phyloP scores from a whole-genome alignment of 1,140 invertebrate genomes.

The Magallana gigas region DNA sequence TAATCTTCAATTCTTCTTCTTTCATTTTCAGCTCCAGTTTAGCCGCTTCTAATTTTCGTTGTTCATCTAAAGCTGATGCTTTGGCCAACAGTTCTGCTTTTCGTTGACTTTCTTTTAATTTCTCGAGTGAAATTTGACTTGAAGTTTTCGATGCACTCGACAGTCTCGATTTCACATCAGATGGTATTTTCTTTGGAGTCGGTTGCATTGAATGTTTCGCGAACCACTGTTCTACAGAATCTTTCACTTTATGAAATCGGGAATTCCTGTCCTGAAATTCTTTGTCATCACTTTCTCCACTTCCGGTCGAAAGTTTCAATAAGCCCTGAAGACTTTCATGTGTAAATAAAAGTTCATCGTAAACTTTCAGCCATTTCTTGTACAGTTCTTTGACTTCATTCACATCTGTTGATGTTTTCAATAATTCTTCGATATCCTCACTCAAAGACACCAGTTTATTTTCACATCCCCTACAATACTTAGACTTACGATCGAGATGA shows the following conservation, averaged over 20 bases:
- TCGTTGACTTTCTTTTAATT: constrained; percentile 44
- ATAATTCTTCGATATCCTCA: background rate
- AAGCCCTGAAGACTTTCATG: constrained; percentile 26
- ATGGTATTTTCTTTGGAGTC: background rate
- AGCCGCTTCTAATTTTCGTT: constrained; percentile 35
- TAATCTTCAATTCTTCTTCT: constrained; percentile 55
- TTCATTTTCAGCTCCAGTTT: constrained; percentile 51
- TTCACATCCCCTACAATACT: background rate
- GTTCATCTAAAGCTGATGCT: constrained; percentile 26
- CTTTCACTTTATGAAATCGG: background rate
- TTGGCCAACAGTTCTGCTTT: constrained; percentile 47
- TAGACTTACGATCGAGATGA: background rate
- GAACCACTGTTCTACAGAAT: constrained; percentile 42
- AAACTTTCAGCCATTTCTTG: constrained; percentile 18
- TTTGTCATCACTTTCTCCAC: background rate
- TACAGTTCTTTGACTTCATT: constrained; percentile 18
- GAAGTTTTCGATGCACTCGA: background rate
- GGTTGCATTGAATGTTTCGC: background rate
- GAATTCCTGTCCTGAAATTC: constrained; percentile 37
- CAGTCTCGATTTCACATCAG: background rate
- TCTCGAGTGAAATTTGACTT: constrained; percentile 39
- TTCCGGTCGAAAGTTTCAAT: background rate
- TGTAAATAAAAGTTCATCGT: constrained; percentile 25
- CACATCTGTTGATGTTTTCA: background rate
- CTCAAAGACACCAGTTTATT: background rate